Evolutionary conservation across 2,797 vertebrate species (phyloP).

Genomic region (Crax fasciolata): DNA sequence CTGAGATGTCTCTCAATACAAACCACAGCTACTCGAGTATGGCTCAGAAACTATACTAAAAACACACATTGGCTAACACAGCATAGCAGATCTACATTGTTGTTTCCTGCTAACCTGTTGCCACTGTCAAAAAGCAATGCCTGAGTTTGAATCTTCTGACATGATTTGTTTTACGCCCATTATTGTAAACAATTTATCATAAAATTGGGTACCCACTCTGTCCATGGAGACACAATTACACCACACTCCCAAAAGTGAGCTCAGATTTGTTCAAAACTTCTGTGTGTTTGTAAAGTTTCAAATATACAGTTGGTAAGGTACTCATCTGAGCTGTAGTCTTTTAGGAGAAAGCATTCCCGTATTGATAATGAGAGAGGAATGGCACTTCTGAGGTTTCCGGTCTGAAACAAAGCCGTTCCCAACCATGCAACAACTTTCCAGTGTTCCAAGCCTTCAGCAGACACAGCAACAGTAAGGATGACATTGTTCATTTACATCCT

Average conservation of each 20-base stretch:
- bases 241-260: neutral
- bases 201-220: neutral
- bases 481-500: neutral
- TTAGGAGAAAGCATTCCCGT: neutral
- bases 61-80: neutral
- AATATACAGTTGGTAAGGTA: neutral
- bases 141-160: neutral
- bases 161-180: rapidly evolving
- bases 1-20: neutral
- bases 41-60: neutral
- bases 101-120: neutral
- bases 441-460: neutral
- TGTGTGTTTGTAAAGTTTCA: neutral
- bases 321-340: neutral
- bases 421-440: neutral
- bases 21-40: neutral
- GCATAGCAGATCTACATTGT: neutral
- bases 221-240: rapidly evolving
- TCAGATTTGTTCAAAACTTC: neutral
- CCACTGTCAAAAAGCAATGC: neutral
- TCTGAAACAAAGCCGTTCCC: neutral
- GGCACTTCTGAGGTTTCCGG: neutral
- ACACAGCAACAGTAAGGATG: rapidly evolving
- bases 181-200: neutral
- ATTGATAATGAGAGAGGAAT: neutral